Base-by-base conservation (phyloP, 1,140 invertebrate genomes). In the Drosophila dunni region DNA sequence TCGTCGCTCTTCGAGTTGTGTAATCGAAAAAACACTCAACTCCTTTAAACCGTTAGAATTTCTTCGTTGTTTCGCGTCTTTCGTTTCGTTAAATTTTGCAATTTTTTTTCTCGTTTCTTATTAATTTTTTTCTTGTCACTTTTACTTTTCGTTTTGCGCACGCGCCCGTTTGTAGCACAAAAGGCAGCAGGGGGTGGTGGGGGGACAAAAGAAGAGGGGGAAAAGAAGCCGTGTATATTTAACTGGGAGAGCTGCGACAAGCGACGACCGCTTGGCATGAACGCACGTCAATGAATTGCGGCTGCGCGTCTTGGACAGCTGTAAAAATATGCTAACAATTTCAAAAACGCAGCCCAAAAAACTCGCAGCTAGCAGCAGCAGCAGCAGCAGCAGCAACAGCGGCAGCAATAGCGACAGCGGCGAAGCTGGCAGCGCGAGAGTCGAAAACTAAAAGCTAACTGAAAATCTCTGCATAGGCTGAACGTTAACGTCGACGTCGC, bases 281-380 rank as follows among this genome's bases (percentile, higher is more conserved):
- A 90, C 79, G 89, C 89, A 91, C 84, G 82, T 86, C 76, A 73
- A 90, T 80, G 90, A 91, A 91, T 91, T 88, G 81, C 81, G 89
- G 81, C 79, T 91, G 89, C 81, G 89, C 90, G 89, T 89, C 90
- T 85, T 86, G 77, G 80, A 66, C 85, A 78, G 84, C 80, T 89
- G 79, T 91, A 91, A 89, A 91, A 91, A 89, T 91, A 91, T 91
- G 81, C 78, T 78, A 90, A 90, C 83, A 78, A 90, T 90, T 90
- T 85, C 69, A 90, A 90, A 89, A 89, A 84, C 84, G 84, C 81
- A 89, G 84, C 76, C 83, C 76, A 64, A 88, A 86, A 85, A 85
- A 10, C 42, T 58, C 56, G 57, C 64, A 45, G 13, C 24, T 33
- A 17, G 54, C 53, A 38, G 66, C 65, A 56, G 34, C 48, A 17